Evolutionary conservation across 2,888 invertebrate species (phyloP), one percentile per base, ranked within the genome.

Genomic region (Antheraea assamensis): DNA sequence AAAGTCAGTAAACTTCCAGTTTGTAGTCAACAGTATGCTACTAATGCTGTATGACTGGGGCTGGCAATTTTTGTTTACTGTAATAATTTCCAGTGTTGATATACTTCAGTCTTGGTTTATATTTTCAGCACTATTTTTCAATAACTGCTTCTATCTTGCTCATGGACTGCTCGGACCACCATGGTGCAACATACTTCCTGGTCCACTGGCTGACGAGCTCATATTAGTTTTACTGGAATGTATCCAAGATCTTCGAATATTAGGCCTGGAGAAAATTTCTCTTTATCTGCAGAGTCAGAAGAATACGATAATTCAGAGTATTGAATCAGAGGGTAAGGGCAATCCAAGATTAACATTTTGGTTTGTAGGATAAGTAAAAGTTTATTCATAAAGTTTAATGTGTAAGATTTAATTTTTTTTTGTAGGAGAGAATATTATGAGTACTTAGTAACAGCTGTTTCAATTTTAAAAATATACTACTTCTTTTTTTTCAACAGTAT

Each of bases 131-230:
- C 77, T 95, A 74, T 95, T 93, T 83, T 95, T 95, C 90, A 95
- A 95, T 83, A 95, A 95, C 83, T 94, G 95, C 79, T 94, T 91
- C 85, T 95, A 94, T 82, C 78, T 95, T 66, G 92, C 95, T 0
- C 95, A 95, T 71, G 90, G 94, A 5, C 81, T 95, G n/a, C 82
- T 95, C 0, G 95, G 95, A 0, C 93, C 94, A n/a, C 94, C 95
- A 0, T 95, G 95, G 95, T 87, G 86, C 77, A 85, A 80, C 74
- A 86, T 83, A 2, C 81, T 94, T 58, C 91, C 92, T 0, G 76
- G 80, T 0, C 74, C 78, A 0, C 75, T 92, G 17, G 92, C 94
- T 0, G 86, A 90, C 47, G 83, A 85, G 27, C 85, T 95, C 1
- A 85, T 86, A 73, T 77, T 88, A 8, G 82, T 86, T 2, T 80